These are phyloP conservation scores for Psittacula cyanocephala DNA, from an alignment of 2,113 vertebrate species.

Conservation along the genomic window DNA sequence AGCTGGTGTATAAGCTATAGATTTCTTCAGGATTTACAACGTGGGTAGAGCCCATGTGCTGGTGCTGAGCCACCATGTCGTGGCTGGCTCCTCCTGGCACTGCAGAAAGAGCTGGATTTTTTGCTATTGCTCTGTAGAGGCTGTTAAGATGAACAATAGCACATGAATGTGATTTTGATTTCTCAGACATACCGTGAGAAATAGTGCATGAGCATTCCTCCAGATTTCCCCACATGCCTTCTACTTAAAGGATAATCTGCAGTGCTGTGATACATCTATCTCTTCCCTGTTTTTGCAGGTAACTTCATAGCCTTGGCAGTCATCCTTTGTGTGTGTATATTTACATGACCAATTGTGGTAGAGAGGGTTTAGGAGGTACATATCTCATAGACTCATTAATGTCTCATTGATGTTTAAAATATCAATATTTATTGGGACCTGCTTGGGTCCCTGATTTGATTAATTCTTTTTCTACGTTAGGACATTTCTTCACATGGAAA, in stretches of 20 bases:
- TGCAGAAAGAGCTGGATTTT: neutral
- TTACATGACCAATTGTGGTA: neutral
- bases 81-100: neutral
- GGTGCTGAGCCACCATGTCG: accelerated
- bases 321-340: neutral
- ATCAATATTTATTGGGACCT: neutral
- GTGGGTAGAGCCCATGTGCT: neutral
- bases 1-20: neutral
- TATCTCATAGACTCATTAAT: neutral
- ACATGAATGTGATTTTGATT: neutral
- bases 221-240: neutral
- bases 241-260: neutral
- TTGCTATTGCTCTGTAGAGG: neutral
- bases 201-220: neutral
- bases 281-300: neutral
- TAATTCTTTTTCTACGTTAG: neutral
- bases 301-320: neutral
- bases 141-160: neutral
- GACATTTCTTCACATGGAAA: neutral
- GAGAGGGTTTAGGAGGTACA: neutral
- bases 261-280: neutral
- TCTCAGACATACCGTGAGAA: neutral
- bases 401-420: neutral
- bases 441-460: neutral
- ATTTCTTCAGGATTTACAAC: neutral